Evolutionary conservation across 2,797 vertebrate genomes (phyloP).

Genomic region (Alectoris magna): DNA sequence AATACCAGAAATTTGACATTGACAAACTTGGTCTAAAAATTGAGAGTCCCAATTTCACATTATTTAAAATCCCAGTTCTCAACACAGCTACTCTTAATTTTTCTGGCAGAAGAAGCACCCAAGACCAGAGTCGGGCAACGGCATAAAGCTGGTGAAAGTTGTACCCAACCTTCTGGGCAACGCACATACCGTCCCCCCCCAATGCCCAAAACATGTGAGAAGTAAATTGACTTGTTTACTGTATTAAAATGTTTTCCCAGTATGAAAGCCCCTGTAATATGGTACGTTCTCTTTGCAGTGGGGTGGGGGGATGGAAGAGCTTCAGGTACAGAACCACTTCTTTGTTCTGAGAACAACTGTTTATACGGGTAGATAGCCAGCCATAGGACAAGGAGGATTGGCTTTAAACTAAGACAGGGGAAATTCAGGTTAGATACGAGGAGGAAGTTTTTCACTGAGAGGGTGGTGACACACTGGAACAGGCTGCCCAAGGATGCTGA

Average conservation of each 20-base stretch:
- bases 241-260: slow-evolving; percentile 73
- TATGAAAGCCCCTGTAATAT: slow-evolving; percentile 53
- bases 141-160: neutral
- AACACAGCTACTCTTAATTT: neutral
- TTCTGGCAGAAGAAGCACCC: neutral
- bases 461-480: no score
- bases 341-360: no score
- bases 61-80: neutral
- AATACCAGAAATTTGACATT: neutral
- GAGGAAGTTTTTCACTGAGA: no score
- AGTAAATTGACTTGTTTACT: slow-evolving; percentile 64
- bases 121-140: neutral
- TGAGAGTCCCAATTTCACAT: neutral
- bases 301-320: neutral
- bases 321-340: neutral
- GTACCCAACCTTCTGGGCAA: neutral
- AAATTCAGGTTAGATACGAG: no score
- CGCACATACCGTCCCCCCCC: neutral
- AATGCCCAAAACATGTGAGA: slow-evolving; percentile 3
- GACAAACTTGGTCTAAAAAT: neutral
- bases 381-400: no score
- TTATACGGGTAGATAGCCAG: no score
- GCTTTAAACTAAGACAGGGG: no score
- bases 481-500: no score
- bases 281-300: slow-evolving; percentile 37